Evolutionary conservation across 92 coral and sea anemone genomes (phyloP), one percentile per base, ranked within the genome.

Genomic region (Porites lobata): DNA sequence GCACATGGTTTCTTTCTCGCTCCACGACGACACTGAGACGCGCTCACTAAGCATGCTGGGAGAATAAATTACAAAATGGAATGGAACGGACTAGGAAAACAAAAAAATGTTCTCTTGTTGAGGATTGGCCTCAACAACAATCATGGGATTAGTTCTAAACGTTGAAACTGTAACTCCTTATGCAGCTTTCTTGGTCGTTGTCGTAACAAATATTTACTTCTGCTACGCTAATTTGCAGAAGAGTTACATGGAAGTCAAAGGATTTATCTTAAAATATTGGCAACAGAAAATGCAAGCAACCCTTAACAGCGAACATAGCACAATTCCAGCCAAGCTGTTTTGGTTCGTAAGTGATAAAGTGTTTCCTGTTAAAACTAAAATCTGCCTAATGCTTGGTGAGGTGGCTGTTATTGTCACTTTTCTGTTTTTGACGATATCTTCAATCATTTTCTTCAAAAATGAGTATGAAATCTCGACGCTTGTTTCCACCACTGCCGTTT

Each of bases 291-390:
- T 26, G 22, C 67, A 59, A 7, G 17, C 21, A 22, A n/a, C 70
- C 51, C 2, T 6, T 22, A 8, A 22, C 9, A 4, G 26, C 12
- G 9, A 8, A 8, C 15, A 29, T 9, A 19, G 24, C 29, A 38
- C 82, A 29, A 77, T 77, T 77, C 70, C 70, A 32, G 10, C 2
- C 29, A 18, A 77, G n/a, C 82, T 77, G 22, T 77, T 77, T 62
- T 77, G 82, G 82, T 77, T 15, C 43, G 82, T 62, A 17, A 59
- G 70, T n/a, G 76, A 72, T 18, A 32, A 17, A 62, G 69, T 14
- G 7, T 59, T 62, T 24, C 70, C 82, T 2, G 10, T 77, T 43
- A 20, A 61, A 17, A 77, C 53, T 5, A 57, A 38, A 43, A 32
- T 58, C 17, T 77, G 66, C 21, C 29, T 32, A 2, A 61, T 62